phyloP scores from a whole-genome alignment of 2,113 vertebrate genomes.

The Dasyprocta punctata region DNA sequence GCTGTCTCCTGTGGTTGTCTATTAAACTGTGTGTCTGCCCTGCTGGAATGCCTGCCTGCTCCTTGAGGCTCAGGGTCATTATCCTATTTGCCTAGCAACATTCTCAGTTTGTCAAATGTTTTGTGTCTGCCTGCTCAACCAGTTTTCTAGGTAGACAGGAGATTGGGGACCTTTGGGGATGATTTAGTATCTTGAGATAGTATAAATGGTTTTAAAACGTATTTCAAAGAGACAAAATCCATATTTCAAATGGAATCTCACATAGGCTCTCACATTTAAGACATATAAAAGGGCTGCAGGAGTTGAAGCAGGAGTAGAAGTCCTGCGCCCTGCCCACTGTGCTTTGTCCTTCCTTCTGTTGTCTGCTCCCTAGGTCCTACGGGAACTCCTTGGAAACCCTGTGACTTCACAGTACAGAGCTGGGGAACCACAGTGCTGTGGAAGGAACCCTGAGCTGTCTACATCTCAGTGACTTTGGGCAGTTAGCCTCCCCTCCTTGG shows the following conservation, averaged over 20 bases:
- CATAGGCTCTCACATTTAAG: background rate
- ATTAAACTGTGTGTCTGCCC: background rate
- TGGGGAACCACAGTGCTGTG: background rate
- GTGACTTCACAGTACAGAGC: background rate
- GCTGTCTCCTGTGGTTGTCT: background rate
- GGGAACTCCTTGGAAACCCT: background rate
- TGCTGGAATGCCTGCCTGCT: background rate
- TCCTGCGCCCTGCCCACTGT: background rate
- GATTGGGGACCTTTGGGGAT: background rate
- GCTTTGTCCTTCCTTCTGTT: background rate
- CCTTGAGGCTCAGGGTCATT: background rate
- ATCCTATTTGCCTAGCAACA: background rate
- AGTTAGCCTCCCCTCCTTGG: background rate
- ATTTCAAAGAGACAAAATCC: background rate
- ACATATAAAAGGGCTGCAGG: background rate
- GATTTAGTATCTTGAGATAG: conserved; percentile 1
- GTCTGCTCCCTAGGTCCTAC: background rate
- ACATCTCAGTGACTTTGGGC: background rate
- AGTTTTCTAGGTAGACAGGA: background rate
- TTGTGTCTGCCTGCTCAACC: background rate
- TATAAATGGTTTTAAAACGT: background rate
- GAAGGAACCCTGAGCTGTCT: background rate
- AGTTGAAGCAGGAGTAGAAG: background rate
- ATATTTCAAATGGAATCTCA: background rate
- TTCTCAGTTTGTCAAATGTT: conserved; percentile 26